These are phyloP conservation scores for Mactra quadrangularis DNA, from an alignment of 1,140 invertebrate species.

Conservation along the genomic window DNA sequence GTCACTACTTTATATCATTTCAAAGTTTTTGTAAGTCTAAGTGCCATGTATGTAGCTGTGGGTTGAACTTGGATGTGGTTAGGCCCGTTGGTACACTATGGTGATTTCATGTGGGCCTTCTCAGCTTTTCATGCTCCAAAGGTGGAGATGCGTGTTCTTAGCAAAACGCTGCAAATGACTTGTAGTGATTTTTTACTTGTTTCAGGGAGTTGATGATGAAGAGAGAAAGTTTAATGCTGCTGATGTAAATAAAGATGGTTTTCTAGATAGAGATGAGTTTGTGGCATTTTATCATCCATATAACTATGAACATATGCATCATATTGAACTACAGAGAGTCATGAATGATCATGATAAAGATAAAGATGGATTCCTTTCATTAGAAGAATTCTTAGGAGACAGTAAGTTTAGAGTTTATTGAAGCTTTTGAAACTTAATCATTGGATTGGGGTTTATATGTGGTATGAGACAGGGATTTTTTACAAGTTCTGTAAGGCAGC, in stretches of 20 bases:
- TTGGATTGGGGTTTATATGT: neutral
- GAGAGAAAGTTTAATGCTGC: conserved; percentile 93
- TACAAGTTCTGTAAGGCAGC: too few relatives aligned
- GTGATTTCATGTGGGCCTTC: too few relatives aligned
- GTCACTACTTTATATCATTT: too few relatives aligned
- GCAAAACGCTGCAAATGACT: too few relatives aligned
- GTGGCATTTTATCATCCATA: conserved; percentile 96
- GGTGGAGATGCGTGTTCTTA: too few relatives aligned
- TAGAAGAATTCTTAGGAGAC: conserved; percentile 80
- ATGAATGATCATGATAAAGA: conserved; percentile 93
- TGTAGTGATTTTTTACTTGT: too few relatives aligned
- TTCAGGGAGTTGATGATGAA: conserved; percentile 85
- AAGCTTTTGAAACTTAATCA: neutral
- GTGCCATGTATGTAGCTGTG: too few relatives aligned
- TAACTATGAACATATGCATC: conserved; percentile 95
- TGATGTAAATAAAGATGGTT: conserved; percentile 93
- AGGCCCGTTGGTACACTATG: too few relatives aligned
- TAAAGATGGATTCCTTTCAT: conserved; percentile 88
- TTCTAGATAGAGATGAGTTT: conserved; percentile 92
- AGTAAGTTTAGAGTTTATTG: conserved; percentile 63
- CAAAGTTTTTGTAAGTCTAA: too few relatives aligned
- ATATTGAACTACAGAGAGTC: conserved; percentile 92
- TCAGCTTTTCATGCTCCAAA: too few relatives aligned
- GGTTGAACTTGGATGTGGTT: too few relatives aligned
- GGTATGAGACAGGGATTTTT: neutral